phyloP scores from a whole-genome alignment of 2,113 vertebrate genomes.

The Osmerus eperlanus region DNA sequence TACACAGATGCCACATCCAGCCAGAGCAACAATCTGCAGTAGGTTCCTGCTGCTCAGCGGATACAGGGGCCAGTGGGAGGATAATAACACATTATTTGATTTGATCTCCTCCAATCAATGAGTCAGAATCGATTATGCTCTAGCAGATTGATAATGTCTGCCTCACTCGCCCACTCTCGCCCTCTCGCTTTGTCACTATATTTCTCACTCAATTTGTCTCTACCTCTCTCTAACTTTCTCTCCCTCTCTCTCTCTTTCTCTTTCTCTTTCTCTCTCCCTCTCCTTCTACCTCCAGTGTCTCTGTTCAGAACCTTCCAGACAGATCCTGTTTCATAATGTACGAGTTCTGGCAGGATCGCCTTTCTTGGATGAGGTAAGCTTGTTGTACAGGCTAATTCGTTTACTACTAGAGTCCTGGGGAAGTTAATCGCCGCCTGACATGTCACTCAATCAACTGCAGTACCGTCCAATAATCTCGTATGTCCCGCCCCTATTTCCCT shows the following conservation, averaged over 20 bases:
- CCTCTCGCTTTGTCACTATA: too few relatives aligned
- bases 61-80: not conserved
- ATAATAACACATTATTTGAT: too few relatives aligned
- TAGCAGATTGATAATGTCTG: too few relatives aligned
- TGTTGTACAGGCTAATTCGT: too few relatives aligned
- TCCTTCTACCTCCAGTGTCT: slow-evolving; percentile 71
- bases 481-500: not conserved
- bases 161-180: too few relatives aligned
- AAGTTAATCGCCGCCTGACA: too few relatives aligned
- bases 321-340: slow-evolving; percentile 86
- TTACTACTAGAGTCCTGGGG: too few relatives aligned
- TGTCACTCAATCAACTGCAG: slow-evolving; percentile 9
- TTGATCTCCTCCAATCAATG: too few relatives aligned
- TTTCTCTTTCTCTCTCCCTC: slow-evolving; percentile 31
- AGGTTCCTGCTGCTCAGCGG: not conserved
- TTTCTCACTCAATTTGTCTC: too few relatives aligned
- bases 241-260: slow-evolving; percentile 27
- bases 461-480: not conserved
- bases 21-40: slow-evolving; percentile 86
- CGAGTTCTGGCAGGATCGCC: slow-evolving; percentile 90
- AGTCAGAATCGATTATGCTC: too few relatives aligned
- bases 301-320: slow-evolving; percentile 81
- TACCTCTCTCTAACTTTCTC: too few relatives aligned
- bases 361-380: slow-evolving; percentile 91
- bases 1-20: slow-evolving; percentile 79